Conservation (phyloP, 2,888 invertebrate genomes). For the Yponomeuta malinellus region DNA sequence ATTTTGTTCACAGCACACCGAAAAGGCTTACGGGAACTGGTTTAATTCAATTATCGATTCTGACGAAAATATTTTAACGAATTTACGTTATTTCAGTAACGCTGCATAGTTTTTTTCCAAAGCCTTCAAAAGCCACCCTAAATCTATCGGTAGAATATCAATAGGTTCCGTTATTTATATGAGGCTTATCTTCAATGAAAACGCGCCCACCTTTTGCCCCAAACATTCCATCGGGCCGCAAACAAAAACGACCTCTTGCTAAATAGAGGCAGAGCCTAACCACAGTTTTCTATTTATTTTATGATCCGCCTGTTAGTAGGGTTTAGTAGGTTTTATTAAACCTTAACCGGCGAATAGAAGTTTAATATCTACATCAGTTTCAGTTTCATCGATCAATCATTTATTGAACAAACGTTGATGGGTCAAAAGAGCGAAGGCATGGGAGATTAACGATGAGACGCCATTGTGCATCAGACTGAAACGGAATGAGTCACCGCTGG, state of each 20-base stretch:
- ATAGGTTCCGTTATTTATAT: not conserved
- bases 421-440: not conserved
- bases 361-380: no score
- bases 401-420: not conserved
- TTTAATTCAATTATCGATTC: no score
- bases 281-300: not conserved
- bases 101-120: not conserved
- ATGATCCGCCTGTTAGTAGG: not conserved
- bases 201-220: not conserved
- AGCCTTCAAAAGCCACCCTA: not conserved
- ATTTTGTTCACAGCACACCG: no score
- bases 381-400: not conserved
- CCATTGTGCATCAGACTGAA: not conserved
- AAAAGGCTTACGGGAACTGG: no score
- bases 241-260: not conserved
- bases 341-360: no score
- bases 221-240: not conserved
- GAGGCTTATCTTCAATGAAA: not conserved
- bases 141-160: not conserved
- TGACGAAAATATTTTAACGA: no score
- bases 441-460: not conserved
- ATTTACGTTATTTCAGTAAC: no score
- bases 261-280: not conserved
- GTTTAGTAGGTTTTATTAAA: no score
- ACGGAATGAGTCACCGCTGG: not conserved